Base-by-base conservation (phyloP, 2,797 vertebrate species). In the Notolabrus celidotus region DNA sequence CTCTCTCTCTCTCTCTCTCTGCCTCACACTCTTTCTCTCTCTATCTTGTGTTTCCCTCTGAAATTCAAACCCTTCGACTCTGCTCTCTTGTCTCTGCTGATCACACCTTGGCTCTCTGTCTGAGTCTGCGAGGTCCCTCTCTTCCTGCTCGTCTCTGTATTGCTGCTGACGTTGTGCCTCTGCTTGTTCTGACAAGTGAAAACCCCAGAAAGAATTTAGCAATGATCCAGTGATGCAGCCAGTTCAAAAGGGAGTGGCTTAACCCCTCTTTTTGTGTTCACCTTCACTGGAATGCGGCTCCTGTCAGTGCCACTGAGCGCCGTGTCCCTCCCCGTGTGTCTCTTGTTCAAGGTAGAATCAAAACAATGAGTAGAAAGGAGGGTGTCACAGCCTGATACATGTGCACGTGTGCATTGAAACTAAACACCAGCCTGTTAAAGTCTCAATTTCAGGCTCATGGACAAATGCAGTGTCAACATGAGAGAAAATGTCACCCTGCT, bases 131-230 rank as follows among this genome's bases (percentile, higher is more conserved):
- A 23, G 34, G 52, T 70, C 72, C 69, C 38, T 17, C 27, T 64
- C 43, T 54, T 55, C 38, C 70, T 67, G 67, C 58, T 53, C 23
- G 2, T 22, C 50, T 68, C 71, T 74, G 78, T 70, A 62, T 68
- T 88, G 91, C 93, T 95, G 93, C 93, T 95, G 93, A 95, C 89
- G 82, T 61, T 59, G 85, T 82, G 88, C 85, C 86, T 91, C 84
- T 91, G 89, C 94, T 71, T 93, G 94, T 92, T 82, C 93, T 91
- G 87, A 94, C 94, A 93, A 93, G 93, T 93, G 90, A 92, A 94
- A 91, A 87, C 61, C 82, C 87, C 87, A 87, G 90, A 94, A 95
- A 93, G 93, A 94, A 94, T 95, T 93, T 78, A 83, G 83, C 86
- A 90, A 82, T 93, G 88, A 92, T 93, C 90, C 93, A 78, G 84